phyloP scores from a whole-genome alignment of 2,113 vertebrate species.

The Apodemus sylvaticus region DNA sequence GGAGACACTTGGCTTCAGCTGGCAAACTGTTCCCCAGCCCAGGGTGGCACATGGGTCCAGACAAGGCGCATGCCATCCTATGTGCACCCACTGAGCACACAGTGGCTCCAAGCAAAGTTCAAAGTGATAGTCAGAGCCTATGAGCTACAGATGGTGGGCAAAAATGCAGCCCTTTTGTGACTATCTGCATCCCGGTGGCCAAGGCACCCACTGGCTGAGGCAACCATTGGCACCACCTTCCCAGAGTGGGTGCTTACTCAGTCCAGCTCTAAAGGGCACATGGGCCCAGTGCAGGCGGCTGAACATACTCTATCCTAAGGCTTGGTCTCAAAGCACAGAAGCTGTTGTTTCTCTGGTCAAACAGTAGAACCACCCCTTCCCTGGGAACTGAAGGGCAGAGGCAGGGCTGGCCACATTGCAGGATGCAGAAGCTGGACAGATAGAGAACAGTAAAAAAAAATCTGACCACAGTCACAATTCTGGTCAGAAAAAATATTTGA shows the following conservation, averaged over 20 bases:
- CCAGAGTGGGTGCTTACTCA: neutral
- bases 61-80: neutral
- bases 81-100: neutral
- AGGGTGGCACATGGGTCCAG: no score
- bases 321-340: neutral
- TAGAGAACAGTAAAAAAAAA: neutral
- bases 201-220: fast-evolving
- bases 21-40: no score
- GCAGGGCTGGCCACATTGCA: neutral
- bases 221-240: neutral
- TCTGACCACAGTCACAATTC: neutral
- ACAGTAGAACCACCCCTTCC: neutral
- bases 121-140: neutral
- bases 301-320: neutral
- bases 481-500: neutral
- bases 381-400: neutral
- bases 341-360: neutral
- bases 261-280: neutral
- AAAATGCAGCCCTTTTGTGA: neutral
- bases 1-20: no score
- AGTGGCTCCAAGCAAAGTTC: neutral
- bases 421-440: neutral
- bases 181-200: neutral
- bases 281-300: neutral
- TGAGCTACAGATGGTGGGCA: neutral